A percentile compares a stretch with the other conserved stretches of the same genome.
phyloP scores from a whole-genome alignment of 2,888 invertebrate genomes.

The Nymphalis c-album region DNA sequence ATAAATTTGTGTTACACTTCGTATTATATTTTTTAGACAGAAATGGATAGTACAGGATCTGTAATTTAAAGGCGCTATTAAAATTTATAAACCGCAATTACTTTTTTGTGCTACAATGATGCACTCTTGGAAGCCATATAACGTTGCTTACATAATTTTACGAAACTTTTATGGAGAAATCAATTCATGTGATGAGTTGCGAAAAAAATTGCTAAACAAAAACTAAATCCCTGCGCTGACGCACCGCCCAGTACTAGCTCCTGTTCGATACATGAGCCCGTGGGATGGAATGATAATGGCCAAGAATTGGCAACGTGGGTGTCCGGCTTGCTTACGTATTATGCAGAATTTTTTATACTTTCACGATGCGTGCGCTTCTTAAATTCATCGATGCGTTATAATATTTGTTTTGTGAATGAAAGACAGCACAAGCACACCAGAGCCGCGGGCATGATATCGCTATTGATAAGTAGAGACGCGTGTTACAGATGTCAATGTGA shows the following conservation, averaged over 20 bases:
- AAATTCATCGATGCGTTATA: conserved; percentile 64
- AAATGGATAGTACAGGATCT: not conserved
- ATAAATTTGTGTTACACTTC: not conserved
- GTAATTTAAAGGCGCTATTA: conserved; percentile 18
- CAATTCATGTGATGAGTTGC: conserved; percentile 56
- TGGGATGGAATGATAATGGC: conserved; percentile 70
- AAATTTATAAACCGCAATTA: conserved; percentile 9
- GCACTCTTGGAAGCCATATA: conserved; percentile 31
- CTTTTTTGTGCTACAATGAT: conserved; percentile 11
- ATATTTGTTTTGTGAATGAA: conserved; percentile 66
- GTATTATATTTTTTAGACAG: not conserved
- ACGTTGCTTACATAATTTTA: conserved; percentile 30
- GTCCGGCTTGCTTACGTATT: conserved; percentile 66
- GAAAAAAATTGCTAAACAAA: conserved; percentile 61
- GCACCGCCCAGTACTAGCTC: conserved; percentile 69
- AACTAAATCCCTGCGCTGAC: conserved; percentile 58
- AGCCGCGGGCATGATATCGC: conserved; percentile 13
- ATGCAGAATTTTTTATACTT: conserved; percentile 67
- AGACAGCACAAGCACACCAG: conserved; percentile 56
- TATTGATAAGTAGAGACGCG: conserved; percentile 28
- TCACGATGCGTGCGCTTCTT: conserved; percentile 46
- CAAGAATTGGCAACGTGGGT: conserved; percentile 74
- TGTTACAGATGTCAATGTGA: conserved; percentile 16
- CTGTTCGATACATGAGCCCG: conserved; percentile 73
- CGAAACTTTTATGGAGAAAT: conserved; percentile 28